These are phyloP conservation scores for Pterois miles DNA, from an alignment of 2,797 vertebrate genomes.

Conservation along the genomic window DNA sequence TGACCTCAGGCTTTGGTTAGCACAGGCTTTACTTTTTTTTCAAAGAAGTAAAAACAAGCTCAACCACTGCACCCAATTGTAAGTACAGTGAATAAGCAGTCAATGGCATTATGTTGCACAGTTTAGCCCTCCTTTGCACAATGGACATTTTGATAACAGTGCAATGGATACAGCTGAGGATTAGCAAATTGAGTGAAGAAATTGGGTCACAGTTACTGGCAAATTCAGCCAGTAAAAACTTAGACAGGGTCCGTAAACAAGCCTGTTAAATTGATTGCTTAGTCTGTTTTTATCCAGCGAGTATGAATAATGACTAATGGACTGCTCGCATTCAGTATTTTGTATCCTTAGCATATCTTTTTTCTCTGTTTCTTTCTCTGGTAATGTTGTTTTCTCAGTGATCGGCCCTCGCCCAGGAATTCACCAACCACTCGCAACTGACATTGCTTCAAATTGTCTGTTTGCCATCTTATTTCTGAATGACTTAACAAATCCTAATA, in stretches of 20 bases:
- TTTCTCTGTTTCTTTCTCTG: neutral
- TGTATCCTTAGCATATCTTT: neutral
- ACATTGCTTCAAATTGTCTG: neutral
- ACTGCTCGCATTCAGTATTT: slow-evolving; percentile 6
- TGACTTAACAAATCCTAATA: neutral
- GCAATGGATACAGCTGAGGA: slow-evolving; percentile 69
- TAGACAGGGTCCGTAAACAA: slow-evolving; percentile 26
- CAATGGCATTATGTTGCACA: slow-evolving; percentile 54
- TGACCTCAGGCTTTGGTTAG: slow-evolving; percentile 29
- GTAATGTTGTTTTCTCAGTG: neutral
- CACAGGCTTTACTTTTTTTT: slow-evolving; percentile 17
- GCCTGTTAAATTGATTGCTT: slow-evolving; percentile 11
- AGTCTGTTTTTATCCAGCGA: neutral
- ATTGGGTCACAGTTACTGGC: slow-evolving; percentile 54
- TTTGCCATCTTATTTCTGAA: neutral
- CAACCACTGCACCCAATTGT: slow-evolving; percentile 27
- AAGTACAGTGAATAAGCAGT: slow-evolving; percentile 54
- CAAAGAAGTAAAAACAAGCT: slow-evolving; percentile 40
- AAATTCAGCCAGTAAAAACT: slow-evolving; percentile 37
- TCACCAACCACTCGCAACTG: neutral
- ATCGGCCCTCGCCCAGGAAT: neutral
- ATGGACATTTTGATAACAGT: slow-evolving; percentile 67
- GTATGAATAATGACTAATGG: neutral
- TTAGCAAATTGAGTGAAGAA: slow-evolving; percentile 55
- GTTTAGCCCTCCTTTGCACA: slow-evolving; percentile 60